These are phyloP conservation scores for Cercopithecus mona DNA, from an alignment of 2,113 vertebrate genomes.

Conservation along the genomic window DNA sequence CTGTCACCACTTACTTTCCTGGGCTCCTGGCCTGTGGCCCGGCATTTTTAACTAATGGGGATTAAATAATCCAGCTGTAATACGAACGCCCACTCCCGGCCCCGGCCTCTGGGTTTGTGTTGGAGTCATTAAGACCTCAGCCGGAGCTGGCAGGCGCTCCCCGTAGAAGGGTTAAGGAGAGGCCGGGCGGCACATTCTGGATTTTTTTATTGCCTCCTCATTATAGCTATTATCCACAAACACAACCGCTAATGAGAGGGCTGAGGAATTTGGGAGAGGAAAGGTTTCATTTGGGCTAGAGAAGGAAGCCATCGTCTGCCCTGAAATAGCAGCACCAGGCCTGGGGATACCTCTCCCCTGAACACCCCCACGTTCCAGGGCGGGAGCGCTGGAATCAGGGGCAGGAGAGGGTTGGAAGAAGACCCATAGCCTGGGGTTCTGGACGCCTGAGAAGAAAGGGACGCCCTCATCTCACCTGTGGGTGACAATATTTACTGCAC, in stretches of 20 bases:
- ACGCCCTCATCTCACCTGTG: fast-evolving
- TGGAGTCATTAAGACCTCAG: slow-evolving; percentile 84
- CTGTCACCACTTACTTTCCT: slow-evolving; percentile 85
- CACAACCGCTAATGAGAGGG: slow-evolving; percentile 89
- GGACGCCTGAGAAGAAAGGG: background rate
- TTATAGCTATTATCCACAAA: slow-evolving; percentile 89
- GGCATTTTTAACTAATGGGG: slow-evolving; percentile 83
- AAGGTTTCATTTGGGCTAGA: slow-evolving; percentile 82
- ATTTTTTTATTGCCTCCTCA: slow-evolving; percentile 89
- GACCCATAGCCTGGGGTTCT: background rate
- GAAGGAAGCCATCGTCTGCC: slow-evolving; percentile 82
- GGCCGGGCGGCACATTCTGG: slow-evolving; percentile 84
- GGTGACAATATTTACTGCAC: fast-evolving
- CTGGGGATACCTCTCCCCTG: slow-evolving; percentile 30
- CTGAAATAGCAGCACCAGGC: slow-evolving; percentile 76
- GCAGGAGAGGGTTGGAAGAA: background rate
- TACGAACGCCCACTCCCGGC: slow-evolving; percentile 80
- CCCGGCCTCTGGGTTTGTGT: slow-evolving; percentile 75
- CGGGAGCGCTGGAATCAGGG: fast-evolving
- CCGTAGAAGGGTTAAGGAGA: slow-evolving; percentile 79
- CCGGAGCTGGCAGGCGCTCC: slow-evolving; percentile 77
- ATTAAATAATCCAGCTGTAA: slow-evolving; percentile 86
- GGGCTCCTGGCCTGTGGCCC: slow-evolving; percentile 82
- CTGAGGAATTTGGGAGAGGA: slow-evolving; percentile 82
- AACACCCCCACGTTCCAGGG: background rate